Evolutionary conservation across 2,888 invertebrate species (phyloP).

Genomic region (Beris morrisii): DNA sequence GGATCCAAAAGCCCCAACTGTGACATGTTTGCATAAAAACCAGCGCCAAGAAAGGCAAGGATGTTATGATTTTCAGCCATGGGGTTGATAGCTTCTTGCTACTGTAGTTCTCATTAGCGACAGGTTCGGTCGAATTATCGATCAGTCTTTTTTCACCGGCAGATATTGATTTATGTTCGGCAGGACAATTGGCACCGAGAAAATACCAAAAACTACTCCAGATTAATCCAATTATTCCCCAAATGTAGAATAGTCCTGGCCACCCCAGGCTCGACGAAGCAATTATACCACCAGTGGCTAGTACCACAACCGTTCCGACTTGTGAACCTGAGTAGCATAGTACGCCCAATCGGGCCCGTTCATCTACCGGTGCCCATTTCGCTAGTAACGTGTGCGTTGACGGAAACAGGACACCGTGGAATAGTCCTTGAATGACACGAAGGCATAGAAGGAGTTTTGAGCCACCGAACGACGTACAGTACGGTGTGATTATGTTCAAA

Average conservation of each 20-base stretch:
- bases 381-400: slow-evolving; percentile 71
- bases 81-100: slow-evolving; percentile 56
- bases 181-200: slow-evolving; percentile 64
- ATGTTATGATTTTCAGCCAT: slow-evolving; percentile 66
- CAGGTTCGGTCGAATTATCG: no score
- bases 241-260: slow-evolving; percentile 68
- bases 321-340: slow-evolving; percentile 65
- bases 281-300: slow-evolving; percentile 66
- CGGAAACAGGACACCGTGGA: slow-evolving; percentile 73
- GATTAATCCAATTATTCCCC: slow-evolving; percentile 59
- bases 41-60: slow-evolving; percentile 64
- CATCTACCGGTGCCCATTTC: slow-evolving; percentile 71
- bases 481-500: slow-evolving; percentile 67
- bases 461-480: slow-evolving; percentile 65
- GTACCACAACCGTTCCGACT: slow-evolving; percentile 67
- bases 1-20: slow-evolving; percentile 74
- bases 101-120: no score
- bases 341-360: slow-evolving; percentile 63
- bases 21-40: slow-evolving; percentile 67
- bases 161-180: slow-evolving; percentile 60
- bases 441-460: slow-evolving; percentile 63
- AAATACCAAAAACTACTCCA: slow-evolving; percentile 61
- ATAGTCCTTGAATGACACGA: slow-evolving; percentile 72
- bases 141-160: slow-evolving; percentile 55
- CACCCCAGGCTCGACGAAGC: slow-evolving; percentile 62